A percentile compares a stretch with the other conserved stretches of the same genome.
Conservation (phyloP, 1,140 invertebrate species). For the Sitobion miscanthi region DNA sequence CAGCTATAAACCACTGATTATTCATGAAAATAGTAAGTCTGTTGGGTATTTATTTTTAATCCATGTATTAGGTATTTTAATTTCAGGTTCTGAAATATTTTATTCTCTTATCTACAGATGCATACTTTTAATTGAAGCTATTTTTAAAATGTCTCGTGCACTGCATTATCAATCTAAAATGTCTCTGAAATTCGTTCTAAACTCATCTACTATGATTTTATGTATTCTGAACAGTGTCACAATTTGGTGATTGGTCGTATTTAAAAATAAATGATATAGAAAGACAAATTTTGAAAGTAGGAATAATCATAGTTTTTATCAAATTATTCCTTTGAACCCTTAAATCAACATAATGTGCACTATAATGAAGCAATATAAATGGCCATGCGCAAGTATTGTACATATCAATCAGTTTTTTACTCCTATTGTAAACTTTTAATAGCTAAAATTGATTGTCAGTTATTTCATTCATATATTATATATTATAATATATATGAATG, state of each 20-base stretch:
- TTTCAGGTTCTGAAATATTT: not conserved
- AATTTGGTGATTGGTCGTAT: not conserved
- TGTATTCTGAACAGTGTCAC: not conserved
- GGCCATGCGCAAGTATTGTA: not conserved
- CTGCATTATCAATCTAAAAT: not conserved
- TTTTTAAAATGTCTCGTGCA: not conserved
- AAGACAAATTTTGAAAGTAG: not conserved
- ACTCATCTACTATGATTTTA: not conserved
- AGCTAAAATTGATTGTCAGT: not conserved
- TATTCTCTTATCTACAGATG: not conserved
- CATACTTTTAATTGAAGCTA: not conserved
- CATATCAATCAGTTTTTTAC: not conserved
- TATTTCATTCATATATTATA: not conserved
- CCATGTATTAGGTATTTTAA: not conserved
- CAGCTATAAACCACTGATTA: not conserved
- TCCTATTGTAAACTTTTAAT: not conserved
- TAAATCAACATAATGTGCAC: not conserved
- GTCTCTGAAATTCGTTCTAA: not conserved
- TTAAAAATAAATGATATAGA: not conserved
- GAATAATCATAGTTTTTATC: too few species aligned
- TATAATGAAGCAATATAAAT: not conserved
- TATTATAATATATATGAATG: too few species aligned
- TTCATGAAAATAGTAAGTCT: not conserved
- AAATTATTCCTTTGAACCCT: not conserved
- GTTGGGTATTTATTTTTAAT: not conserved